These are phyloP conservation scores for Helobdella robusta DNA, from an alignment of 2,888 invertebrate genomes.

Conservation along the genomic window DNA sequence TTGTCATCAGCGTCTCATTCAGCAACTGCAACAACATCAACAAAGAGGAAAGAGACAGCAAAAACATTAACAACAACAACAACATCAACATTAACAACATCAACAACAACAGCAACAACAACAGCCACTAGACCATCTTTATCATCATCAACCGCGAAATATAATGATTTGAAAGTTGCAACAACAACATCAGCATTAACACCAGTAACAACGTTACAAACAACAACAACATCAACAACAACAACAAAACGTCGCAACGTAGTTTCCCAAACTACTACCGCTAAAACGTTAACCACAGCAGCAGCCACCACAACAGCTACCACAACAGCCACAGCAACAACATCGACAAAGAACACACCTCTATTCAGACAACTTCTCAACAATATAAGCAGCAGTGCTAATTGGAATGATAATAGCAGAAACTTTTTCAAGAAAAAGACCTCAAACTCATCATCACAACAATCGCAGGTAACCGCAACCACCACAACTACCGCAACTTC, in stretches of 20 bases:
- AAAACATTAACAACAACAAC: neutral
- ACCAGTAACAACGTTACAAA: constrained; percentile 8
- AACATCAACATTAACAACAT: constrained; percentile 7
- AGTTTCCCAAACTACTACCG: too few species aligned
- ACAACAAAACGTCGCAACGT: too few species aligned
- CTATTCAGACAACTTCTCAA: too few species aligned
- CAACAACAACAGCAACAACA: constrained; percentile 1
- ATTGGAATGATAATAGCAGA: too few species aligned
- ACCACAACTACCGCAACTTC: too few species aligned
- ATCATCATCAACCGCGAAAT: neutral
- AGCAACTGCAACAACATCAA: neutral
- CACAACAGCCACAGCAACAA: constrained; percentile 1
- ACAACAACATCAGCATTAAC: neutral
- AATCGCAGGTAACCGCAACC: too few species aligned
- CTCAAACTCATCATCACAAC: too few species aligned
- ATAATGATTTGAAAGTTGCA: neutral
- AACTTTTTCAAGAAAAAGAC: too few species aligned
- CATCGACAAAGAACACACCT: neutral
- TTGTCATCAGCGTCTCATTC: neutral
- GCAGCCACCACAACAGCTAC: neutral
- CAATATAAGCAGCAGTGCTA: too few species aligned
- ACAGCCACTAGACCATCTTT: neutral
- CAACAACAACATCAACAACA: constrained; percentile 10
- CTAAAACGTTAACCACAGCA: neutral
- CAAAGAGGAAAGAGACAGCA: neutral